Evolutionary conservation across 35 echinoderm and acorn worm species (phyloP).

Genomic region (Chiridota heheva): DNA sequence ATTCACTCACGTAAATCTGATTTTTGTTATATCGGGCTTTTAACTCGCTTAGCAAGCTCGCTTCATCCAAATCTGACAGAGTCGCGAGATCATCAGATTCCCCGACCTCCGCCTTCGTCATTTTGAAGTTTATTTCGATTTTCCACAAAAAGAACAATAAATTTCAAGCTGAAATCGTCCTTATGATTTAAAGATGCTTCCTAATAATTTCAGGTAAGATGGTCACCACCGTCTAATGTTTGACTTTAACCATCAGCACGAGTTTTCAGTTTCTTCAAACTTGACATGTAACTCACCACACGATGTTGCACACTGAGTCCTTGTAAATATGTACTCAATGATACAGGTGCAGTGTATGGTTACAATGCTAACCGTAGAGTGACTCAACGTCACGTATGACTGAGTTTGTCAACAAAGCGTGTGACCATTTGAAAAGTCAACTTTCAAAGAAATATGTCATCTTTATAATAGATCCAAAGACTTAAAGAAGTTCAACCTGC

Average conservation of each 20-base stretch:
- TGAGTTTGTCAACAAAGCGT: no score
- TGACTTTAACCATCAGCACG: neutral
- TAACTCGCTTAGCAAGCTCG: constrained; percentile 69
- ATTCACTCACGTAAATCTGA: constrained; percentile 82
- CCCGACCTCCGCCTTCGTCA: constrained; percentile 35
- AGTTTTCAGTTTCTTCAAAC: neutral
- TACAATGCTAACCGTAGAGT: no score
- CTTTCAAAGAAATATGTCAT: no score
- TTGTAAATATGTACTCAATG: no score
- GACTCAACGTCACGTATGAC: no score
- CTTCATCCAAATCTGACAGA: constrained; percentile 72
- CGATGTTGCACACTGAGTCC: no score
- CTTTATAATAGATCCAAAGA: no score
- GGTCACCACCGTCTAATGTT: neutral
- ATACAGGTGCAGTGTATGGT: no score
- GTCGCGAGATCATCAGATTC: constrained; percentile 77
- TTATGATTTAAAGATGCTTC: neutral
- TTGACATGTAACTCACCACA: no score
- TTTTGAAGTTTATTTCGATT: neutral
- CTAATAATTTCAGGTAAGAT: no score
- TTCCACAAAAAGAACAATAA: neutral
- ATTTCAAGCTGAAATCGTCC: neutral
- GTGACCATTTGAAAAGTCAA: no score
- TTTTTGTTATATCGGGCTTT: constrained; percentile 73
- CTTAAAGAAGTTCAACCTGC: no score